Evolutionary conservation across 2,888 invertebrate species (phyloP), one percentile per base, ranked within the genome.

Genomic region (Cepaea hortensis): DNA sequence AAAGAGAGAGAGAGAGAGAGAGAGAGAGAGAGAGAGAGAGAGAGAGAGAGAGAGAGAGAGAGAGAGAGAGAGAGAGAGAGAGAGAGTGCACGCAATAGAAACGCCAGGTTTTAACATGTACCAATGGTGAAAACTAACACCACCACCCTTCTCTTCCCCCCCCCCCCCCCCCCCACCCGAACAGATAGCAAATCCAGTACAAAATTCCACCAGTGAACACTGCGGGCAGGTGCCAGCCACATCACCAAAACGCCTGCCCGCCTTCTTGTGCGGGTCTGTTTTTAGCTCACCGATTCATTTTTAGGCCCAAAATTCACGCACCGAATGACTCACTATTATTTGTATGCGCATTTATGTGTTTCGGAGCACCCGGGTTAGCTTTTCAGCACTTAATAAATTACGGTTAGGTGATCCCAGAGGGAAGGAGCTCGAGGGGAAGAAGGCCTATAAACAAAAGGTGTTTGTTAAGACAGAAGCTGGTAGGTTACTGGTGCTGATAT

Each of bases 211-310:
- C 77, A 61, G n/a, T 61, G 61, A n/a, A n/a, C 55, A 20, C 4
- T 48, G 61, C 48, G 7, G 55, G 11, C n/a, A 50, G n/a, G 23
- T 3, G 13, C n/a, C 18, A 20, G 55, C 7, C 18, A 15, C 61
- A 61, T 20, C 62, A 65, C 35, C 55, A 55, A 55, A 55, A 55
- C 55, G 55, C 55, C 55, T 55, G 55, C 55, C 55, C 11, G 55
- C 55, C 55, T 6, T 6, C 55, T 11, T n/a, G 80, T 11, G 50
- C 48, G 50, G 55, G 0, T 70, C 70, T 72, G 50, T 50, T 72
- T 81, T 81, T 70, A 65, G 70, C 81, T n/a, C 70, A 70, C 70
- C n/a, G 81, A 20, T 68, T 70, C 81, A 81, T 48, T 70, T 81
- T 70, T 50, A 70, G 48, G 23, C 11, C 50, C 81, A 6, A 4